Conservation (phyloP, 2,888 invertebrate genomes). For the Leucozona laternaria region DNA sequence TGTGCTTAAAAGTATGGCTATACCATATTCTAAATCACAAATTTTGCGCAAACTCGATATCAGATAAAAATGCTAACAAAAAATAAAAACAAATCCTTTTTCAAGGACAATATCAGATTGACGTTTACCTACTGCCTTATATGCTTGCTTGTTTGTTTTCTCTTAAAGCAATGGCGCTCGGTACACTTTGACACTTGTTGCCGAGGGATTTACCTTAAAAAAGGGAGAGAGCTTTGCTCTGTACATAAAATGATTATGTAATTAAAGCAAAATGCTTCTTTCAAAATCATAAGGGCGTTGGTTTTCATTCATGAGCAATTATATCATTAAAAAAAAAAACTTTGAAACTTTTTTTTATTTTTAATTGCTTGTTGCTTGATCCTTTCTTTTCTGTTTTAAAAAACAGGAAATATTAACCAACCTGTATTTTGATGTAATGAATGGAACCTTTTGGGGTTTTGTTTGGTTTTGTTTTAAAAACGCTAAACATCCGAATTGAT, state of each 20-base stretch:
- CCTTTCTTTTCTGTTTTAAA: too few relatives aligned
- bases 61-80: background rate
- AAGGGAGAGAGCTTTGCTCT: constrained; percentile 7
- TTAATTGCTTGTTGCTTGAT: too few relatives aligned
- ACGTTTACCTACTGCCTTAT: constrained; percentile 45
- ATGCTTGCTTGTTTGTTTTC: constrained; percentile 21
- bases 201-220: constrained; percentile 3
- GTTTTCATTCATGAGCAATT: background rate
- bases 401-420: too few relatives aligned
- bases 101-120: constrained; percentile 68
- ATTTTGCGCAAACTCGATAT: constrained; percentile 67
- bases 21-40: constrained; percentile 34
- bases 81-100: constrained; percentile 36
- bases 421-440: too few relatives aligned
- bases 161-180: constrained; percentile 14
- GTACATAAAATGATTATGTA: constrained; percentile 27
- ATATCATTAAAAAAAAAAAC: too few relatives aligned
- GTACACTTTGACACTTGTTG: constrained; percentile 63
- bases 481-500: too few relatives aligned
- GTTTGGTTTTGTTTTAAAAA: too few relatives aligned
- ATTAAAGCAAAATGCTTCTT: background rate
- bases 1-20: background rate
- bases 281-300: constrained; percentile 10
- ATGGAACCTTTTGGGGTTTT: too few relatives aligned
- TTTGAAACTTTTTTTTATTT: too few relatives aligned